phyloP scores from a whole-genome alignment of 2,113 vertebrate species.

The Passer domesticus region DNA sequence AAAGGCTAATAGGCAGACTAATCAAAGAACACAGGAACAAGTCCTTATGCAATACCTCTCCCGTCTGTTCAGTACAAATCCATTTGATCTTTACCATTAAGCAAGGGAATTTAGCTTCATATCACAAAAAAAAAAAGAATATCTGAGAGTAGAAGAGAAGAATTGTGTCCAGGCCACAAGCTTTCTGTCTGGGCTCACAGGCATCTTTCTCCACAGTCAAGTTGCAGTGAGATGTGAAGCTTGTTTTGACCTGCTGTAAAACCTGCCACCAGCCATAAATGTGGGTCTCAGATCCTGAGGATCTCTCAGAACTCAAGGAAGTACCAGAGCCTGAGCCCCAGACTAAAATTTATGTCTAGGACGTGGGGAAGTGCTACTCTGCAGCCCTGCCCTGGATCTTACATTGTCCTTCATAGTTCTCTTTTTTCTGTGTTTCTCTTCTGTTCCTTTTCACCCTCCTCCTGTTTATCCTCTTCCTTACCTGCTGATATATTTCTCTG shows the following conservation, averaged over 20 bases:
- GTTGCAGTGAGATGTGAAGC: background rate
- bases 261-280: background rate
- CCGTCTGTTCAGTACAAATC: constrained; percentile 7
- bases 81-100: background rate
- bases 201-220: background rate
- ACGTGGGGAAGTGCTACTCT: background rate
- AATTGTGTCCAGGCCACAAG: background rate
- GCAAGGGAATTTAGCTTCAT: background rate
- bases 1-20: constrained; percentile 37
- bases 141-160: background rate
- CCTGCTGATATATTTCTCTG: background rate
- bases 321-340: background rate
- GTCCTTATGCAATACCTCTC: constrained; percentile 14
- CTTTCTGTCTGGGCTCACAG: background rate
- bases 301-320: background rate
- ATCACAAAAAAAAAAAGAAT: background rate
- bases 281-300: background rate
- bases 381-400: background rate
- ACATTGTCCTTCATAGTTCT: background rate
- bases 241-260: background rate
- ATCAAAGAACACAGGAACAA: constrained; percentile 37
- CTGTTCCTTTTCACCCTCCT: background rate
- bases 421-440: background rate
- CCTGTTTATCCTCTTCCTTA: background rate
- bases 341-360: background rate